Percentiles rank a stretch among this genome's conserved stretches.
Evolutionary conservation across 2,888 invertebrate genomes (phyloP).

Genomic region (Sinotaia quadrata): DNA sequence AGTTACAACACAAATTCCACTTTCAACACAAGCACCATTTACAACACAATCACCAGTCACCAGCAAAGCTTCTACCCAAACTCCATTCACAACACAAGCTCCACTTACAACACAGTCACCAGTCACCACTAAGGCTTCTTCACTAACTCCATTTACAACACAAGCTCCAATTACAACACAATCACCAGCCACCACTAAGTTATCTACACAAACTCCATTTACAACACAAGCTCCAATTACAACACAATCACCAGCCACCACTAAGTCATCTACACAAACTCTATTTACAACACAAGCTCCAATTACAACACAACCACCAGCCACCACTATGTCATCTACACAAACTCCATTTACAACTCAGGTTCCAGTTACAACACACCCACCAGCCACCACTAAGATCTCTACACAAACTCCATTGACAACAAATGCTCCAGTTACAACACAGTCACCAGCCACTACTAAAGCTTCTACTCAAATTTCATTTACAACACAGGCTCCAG

Average conservation of each 20-base stretch:
- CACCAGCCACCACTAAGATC: not conserved
- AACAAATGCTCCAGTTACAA: slow-evolving; percentile 9
- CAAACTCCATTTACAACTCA: slow-evolving; percentile 12
- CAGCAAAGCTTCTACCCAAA: slow-evolving; percentile 12
- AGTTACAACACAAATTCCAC: slow-evolving; percentile 15
- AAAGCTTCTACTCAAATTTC: not conserved
- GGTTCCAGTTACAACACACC: not conserved
- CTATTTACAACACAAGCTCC: not conserved
- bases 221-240: slow-evolving; percentile 13
- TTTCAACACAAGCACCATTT: slow-evolving; percentile 6
- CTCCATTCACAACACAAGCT: slow-evolving; percentile 12
- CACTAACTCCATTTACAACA: not conserved
- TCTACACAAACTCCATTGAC: slow-evolving; percentile 7
- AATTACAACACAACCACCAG: slow-evolving; percentile 5
- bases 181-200: slow-evolving; percentile 1
- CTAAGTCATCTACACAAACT: not conserved
- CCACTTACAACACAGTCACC: slow-evolving; percentile 3
- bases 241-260: not conserved
- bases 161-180: not conserved
- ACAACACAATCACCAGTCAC: slow-evolving; percentile 15
- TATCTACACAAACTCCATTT: slow-evolving; percentile 3
- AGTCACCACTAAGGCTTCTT: not conserved
- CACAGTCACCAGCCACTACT: not conserved
- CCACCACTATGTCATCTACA: no score
- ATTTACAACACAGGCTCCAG: not conserved